Evolutionary conservation across 2,888 invertebrate genomes (phyloP), one percentile per base, ranked within the genome.

Genomic region (Morpho deidamia): DNA sequence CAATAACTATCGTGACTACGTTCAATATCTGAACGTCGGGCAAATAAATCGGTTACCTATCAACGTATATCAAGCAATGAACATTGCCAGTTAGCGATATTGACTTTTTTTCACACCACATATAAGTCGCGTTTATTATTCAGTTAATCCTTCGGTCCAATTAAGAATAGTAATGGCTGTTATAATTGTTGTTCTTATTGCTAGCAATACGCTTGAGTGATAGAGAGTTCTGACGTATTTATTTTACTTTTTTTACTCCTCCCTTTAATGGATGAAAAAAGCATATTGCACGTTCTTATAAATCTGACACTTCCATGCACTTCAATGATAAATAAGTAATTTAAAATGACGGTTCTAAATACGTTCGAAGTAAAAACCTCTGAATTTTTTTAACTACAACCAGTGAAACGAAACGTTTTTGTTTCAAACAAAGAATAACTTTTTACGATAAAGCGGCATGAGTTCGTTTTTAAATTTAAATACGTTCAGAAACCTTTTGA

Each of bases 81-180:
- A 61, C 65, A 62, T 61, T 62, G 59, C 64, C 60, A 63, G 62
- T 62, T 63, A 64, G 63, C 61, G 55, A 64, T 65, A 67, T 64
- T 63, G 58, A 59, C 60, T 66, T 68, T 76, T 73, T 78, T 77
- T 74, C 71, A 72, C 71, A 71, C 67, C 62, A 70, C 69, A 65
- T 71, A 44, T 64, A 53, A 73, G 70, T 69, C 67, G 64, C 68
- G 69, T 78, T 82, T 76, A 81, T 81, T 77, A 82, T 81, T 76
- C 73, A 72, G 71, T 76, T 76, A 77, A 79, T 76, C 75, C 76
- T 70, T 74, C 70, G 71, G 68, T 74, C 81, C 82, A 85, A 86
- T 85, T 84, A 85, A 78, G 70, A 74, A 74, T 73, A 72, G 74
- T 77, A 75, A 76, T 72, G 64, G 71, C 67, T 65, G 67, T 71